Evolutionary conservation across 2,797 vertebrate genomes (phyloP), one percentile per base, ranked within the genome.

Genomic region (Rhinichthys osculus): DNA sequence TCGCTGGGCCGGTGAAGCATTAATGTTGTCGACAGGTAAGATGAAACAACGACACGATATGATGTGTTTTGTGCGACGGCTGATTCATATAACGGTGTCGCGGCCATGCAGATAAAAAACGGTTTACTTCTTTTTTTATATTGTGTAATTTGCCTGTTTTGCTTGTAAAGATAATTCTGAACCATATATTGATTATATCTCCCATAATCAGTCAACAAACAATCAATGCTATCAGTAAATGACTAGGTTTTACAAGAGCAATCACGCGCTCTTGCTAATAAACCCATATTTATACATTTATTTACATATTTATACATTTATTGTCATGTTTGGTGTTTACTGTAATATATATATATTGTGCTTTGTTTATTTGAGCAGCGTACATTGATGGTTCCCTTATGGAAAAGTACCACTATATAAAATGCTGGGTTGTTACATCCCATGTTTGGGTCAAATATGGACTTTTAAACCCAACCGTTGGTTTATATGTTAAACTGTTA

Each of bases 11-110:
- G 50, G 78, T 9, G 87, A 69, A 72, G 70, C 86, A 87, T 88
- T 88, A 79, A 90, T 90, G 89, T 88, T 90, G 87, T 90, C 89
- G 40, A 90, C 89, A 87, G 89, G 89, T 90, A 84, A 88, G 89
- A 6, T 3, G 33, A n/a, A 57, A 14, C 6, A 10, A 42, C n/a
- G 77, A 80, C 57, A 9, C 64, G 4, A 21, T 38, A 19, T 23
- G 7, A 33, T 70, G 35, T 7, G 59, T 27, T 73, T 30, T 19
- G 44, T 57, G 81, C 70, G 17, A 44, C 30, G 52, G 13, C 54
- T 27, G n/a, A 4, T 30, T 27, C 59, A 64, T 74, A 47, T 62
- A 38, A 72, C 33, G n/a, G 52, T 35, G 73, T 54, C 73, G 62
- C 73, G 62, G 44, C 59, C 69, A 54, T 73, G n/a, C 14, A 5